Percentiles rank a stretch among this genome's conserved stretches.
Conservation (phyloP, 2,888 invertebrate species). For the Erebia epiphron region DNA sequence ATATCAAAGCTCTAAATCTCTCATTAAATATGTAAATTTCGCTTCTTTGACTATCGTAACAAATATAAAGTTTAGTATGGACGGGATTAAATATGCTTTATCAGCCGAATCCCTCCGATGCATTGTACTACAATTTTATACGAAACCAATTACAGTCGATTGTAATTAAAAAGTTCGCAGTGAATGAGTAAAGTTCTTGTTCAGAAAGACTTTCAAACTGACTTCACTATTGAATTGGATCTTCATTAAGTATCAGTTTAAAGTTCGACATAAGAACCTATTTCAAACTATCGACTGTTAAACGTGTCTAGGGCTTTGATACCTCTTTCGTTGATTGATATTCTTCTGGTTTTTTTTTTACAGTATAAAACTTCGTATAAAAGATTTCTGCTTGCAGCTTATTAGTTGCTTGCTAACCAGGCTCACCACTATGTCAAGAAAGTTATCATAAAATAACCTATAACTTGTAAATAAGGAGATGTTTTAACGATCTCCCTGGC, state of each 20-base stretch:
- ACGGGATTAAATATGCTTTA: no score
- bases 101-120: no score
- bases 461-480: no score
- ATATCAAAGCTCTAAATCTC: not conserved
- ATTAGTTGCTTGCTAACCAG: no score
- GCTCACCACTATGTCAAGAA: no score
- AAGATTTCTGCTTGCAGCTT: no score
- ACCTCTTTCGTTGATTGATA: not conserved
- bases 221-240: slow-evolving; percentile 33
- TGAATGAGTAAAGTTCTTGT: slow-evolving; percentile 29
- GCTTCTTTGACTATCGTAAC: no score
- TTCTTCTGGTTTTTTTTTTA: not conserved
- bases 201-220: slow-evolving; percentile 28
- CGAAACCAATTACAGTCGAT: slow-evolving; percentile 23
- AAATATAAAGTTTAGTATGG: no score
- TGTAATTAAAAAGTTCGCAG: slow-evolving; percentile 36
- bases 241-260: slow-evolving; percentile 36
- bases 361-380: no score
- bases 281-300: slow-evolving; percentile 17
- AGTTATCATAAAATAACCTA: no score
- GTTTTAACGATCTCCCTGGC: no score
- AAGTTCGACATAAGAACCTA: slow-evolving; percentile 19
- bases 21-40: not conserved
- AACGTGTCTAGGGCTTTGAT: not conserved
- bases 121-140: not conserved